These are phyloP conservation scores for Rhopilema esculentum DNA, from an alignment of 30 jellyfish, hydroid and myxozoan species.

Conservation along the genomic window DNA sequence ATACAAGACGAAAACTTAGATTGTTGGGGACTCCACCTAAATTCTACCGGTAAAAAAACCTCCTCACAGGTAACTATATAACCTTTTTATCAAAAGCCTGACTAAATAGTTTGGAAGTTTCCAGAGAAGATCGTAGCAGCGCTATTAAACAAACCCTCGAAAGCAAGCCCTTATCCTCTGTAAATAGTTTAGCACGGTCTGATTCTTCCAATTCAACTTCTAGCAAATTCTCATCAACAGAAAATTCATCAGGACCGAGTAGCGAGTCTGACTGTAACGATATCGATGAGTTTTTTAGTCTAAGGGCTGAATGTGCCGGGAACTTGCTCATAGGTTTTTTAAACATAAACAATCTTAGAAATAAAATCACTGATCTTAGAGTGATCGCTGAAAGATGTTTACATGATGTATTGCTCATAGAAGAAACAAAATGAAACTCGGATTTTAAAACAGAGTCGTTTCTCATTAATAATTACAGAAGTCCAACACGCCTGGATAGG, in stretches of 20 bases:
- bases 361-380: too few species aligned
- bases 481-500: too few species aligned
- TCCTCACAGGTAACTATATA: constrained; percentile 42
- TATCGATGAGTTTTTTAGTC: constrained; percentile 12
- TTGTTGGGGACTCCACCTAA: constrained; percentile 38
- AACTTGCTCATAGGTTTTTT: too few species aligned
- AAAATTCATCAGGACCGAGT: not conserved
- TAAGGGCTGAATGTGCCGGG: too few species aligned
- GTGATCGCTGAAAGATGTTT: too few species aligned
- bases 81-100: not conserved
- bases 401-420: constrained; percentile 18
- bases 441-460: constrained; percentile 31
- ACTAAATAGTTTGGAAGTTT: not conserved
- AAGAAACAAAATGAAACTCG: constrained; percentile 10
- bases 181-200: too few species aligned
- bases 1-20: constrained; percentile 19
- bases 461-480: not conserved
- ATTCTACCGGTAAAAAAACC: constrained; percentile 24
- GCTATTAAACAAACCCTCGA: too few species aligned
- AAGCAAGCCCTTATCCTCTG: too few species aligned
- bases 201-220: not conserved
- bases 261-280: constrained; percentile 12
- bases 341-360: too few species aligned
- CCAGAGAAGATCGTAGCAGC: too few species aligned
- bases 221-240: constrained; percentile 5